Evolutionary conservation across 2,888 invertebrate genomes (phyloP), one percentile per base, ranked within the genome.

Genomic region (Crocallis elinguaria): DNA sequence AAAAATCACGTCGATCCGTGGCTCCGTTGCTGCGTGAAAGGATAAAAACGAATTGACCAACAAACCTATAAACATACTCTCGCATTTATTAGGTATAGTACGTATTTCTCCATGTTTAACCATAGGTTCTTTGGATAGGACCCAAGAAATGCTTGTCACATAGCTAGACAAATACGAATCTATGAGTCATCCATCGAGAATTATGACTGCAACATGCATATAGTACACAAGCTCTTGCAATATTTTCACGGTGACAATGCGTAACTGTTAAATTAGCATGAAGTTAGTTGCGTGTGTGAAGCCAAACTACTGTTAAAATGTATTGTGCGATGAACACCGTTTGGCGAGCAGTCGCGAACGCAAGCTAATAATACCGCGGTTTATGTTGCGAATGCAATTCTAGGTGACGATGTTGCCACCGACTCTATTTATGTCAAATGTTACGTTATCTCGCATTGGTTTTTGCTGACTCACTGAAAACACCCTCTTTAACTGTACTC

Each of bases 361-460:
- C 16, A 33, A 39, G 56, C 75, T 79, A 78, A 69, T 73, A 73
- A 77, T 80, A 80, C 63, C 23, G 23, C 67, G 62, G 53, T 42
- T 58, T 66, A 67, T 74, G 77, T 82, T 82, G 82, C 83, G 79
- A 80, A 79, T 84, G 81, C 79, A 78, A 75, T 80, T 79, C 76
- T 81, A 77, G 82, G 79, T 80, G 81, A 84, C 79, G 79, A 76
- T 77, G 73, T 71, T 67, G 62, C 64, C 67, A 62, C 57, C 58
- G 54, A 42, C 50, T 60, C 72, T 79, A 76, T 77, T 72, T 76
- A 79, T 81, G 80, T 61, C 57, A 55, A 56, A 67, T 60, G 72
- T 73, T 74, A 72, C 77, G 69, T 67, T 77, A 75, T 75, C 69
- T 70, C 72, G 67, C 73, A 73, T 75, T 75, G 64, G 66, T 64